Evolutionary conservation across 1,140 invertebrate species (phyloP).

Genomic region (Drosophila kikkawai): DNA sequence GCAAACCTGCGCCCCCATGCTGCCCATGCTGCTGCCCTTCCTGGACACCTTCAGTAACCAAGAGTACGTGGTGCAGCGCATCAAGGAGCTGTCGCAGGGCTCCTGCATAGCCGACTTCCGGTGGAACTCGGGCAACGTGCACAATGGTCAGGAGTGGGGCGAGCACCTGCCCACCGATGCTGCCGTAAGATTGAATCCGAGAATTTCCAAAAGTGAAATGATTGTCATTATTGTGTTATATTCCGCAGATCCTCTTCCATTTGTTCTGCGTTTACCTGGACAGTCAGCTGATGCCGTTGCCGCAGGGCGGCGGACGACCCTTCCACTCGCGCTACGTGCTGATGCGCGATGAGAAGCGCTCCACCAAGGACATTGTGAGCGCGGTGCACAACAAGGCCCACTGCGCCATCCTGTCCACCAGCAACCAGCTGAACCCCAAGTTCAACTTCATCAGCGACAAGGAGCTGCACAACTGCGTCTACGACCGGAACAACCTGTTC

Average conservation of each 20-base stretch:
- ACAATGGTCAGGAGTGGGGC: slow-evolving; percentile 91
- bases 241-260: slow-evolving; percentile 91
- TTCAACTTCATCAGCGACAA: slow-evolving; percentile 85
- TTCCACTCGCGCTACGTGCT: slow-evolving; percentile 88
- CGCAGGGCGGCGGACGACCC: slow-evolving; percentile 91
- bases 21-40: slow-evolving; percentile 91
- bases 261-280: slow-evolving; percentile 93
- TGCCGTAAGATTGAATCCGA: slow-evolving; percentile 86
- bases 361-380: slow-evolving; percentile 84
- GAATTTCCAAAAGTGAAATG: not conserved
- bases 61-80: slow-evolving; percentile 92
- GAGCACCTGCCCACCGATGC: slow-evolving; percentile 92
- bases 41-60: slow-evolving; percentile 92
- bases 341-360: slow-evolving; percentile 77
- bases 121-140: slow-evolving; percentile 91
- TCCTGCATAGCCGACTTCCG: slow-evolving; percentile 93
- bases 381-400: slow-evolving; percentile 79
- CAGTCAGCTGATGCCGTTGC: slow-evolving; percentile 90
- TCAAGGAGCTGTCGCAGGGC: slow-evolving; percentile 90
- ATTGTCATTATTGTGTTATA: not conserved
- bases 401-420: slow-evolving; percentile 78
- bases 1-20: slow-evolving; percentile 88
- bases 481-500: slow-evolving; percentile 94
- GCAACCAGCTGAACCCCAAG: slow-evolving; percentile 74
- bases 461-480: slow-evolving; percentile 82